These are phyloP conservation scores for Ephydatia muelleri DNA, from an alignment of 37 sponge, comb jelly and placozoan genomes.

Conservation along the genomic window DNA sequence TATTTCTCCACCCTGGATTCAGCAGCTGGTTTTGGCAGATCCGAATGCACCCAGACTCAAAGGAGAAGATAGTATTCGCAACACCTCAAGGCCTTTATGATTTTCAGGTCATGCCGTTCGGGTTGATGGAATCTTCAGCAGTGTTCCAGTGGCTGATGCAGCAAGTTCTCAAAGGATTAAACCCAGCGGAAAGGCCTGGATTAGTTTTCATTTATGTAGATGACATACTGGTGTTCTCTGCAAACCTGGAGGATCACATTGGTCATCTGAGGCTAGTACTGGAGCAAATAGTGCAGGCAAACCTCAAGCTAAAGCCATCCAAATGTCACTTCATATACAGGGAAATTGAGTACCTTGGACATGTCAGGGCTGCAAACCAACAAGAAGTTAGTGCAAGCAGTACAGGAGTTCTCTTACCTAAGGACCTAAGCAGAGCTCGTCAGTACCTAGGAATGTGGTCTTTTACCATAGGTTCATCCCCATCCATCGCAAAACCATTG, in stretches of 20 bases:
- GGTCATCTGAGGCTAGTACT: constrained; percentile 20
- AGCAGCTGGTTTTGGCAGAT: constrained; percentile 50
- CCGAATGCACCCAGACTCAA: constrained; percentile 23
- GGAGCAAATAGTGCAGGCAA: not conserved
- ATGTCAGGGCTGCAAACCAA: too few species aligned
- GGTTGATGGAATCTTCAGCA: constrained; percentile 5
- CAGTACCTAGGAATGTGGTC: constrained; percentile 13
- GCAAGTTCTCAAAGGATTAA: constrained; percentile 38
- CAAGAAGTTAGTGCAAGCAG: too few species aligned
- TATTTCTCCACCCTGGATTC: constrained; percentile 45
- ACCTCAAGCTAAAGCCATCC: constrained; percentile 36
- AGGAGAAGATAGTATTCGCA: constrained; percentile 10
- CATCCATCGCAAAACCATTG: constrained; percentile 19
- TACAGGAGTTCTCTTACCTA: too few species aligned
- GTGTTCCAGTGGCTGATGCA: constrained; percentile 43
- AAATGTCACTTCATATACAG: constrained; percentile 30
- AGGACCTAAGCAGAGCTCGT: too few species aligned
- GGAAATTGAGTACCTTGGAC: constrained; percentile 1
- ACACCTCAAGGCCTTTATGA: too few species aligned
- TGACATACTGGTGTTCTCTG: constrained; percentile 45
- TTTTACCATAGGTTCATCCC: constrained; percentile 26
- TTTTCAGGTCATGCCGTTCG: too few species aligned
- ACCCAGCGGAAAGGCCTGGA: constrained; percentile 29
- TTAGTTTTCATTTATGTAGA: constrained; percentile 39
- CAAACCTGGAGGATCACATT: constrained; percentile 33